A percentile compares a stretch with the other conserved stretches of the same genome.
Conservation (phyloP, 2,888 invertebrate genomes). For the Leptinotarsa peninsularis region DNA sequence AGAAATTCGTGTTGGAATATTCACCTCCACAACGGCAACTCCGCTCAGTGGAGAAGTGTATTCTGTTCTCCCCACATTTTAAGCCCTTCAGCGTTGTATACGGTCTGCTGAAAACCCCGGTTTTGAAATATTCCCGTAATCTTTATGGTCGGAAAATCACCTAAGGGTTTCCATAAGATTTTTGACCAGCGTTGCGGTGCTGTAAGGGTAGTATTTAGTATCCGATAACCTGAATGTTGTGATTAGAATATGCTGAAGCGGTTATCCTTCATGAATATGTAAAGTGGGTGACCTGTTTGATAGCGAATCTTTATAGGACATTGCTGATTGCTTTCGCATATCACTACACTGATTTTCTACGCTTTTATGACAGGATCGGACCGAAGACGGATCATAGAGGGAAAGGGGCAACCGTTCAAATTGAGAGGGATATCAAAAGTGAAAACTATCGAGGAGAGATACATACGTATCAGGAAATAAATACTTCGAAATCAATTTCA, state of each 20-base stretch:
- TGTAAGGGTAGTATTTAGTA: not conserved
- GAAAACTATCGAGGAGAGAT: too few species aligned
- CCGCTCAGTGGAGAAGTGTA: not conserved
- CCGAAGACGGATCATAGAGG: too few species aligned
- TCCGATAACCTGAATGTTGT: not conserved
- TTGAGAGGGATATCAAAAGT: too few species aligned
- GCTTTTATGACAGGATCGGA: too few species aligned
- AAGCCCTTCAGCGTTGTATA: not conserved
- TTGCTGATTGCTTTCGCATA: not conserved
- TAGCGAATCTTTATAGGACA: not conserved
- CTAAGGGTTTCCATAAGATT: not conserved
- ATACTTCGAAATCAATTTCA: too few species aligned
- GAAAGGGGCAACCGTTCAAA: too few species aligned
- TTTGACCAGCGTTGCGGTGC: not conserved
- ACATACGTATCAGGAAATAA: too few species aligned
- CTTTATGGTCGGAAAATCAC: conserved; percentile 2
- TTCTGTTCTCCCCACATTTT: not conserved
- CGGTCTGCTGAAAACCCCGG: conserved; percentile 7
- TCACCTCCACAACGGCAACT: not conserved
- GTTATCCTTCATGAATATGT: not conserved
- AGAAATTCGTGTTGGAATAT: too few species aligned
- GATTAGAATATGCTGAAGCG: not conserved
- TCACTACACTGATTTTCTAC: too few species aligned
- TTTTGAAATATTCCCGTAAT: not conserved
- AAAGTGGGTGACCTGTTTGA: not conserved